A percentile compares a stretch with the other conserved stretches of the same genome.
Evolutionary conservation across 1,140 invertebrate species (phyloP).

Genomic region (Zaprionus nigranus): DNA sequence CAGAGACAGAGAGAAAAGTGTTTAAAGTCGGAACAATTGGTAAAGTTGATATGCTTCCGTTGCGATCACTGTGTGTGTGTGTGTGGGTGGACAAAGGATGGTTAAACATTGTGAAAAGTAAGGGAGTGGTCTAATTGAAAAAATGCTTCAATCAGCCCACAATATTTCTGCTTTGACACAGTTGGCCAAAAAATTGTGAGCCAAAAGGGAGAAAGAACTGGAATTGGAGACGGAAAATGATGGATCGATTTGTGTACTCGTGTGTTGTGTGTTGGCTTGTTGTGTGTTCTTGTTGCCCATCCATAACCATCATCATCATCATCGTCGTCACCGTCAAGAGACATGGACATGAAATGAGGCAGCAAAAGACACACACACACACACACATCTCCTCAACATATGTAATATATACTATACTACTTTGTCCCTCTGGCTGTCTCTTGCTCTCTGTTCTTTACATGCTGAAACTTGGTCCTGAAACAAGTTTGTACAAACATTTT

Average conservation of each 20-base stretch:
- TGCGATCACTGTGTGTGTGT: background rate
- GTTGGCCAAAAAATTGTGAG: background rate
- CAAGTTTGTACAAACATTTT: constrained; percentile 14
- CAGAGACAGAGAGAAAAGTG: constrained; percentile 8
- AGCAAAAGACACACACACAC: constrained; percentile 23
- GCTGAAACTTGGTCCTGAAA: constrained; percentile 31
- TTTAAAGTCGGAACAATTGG: constrained; percentile 31
- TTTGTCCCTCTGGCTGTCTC: background rate
- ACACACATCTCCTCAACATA: background rate
- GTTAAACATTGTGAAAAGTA: too few relatives aligned
- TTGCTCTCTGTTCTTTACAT: constrained; percentile 1
- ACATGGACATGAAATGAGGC: constrained; percentile 17
- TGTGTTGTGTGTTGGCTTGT: constrained; percentile 17
- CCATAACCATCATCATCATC: constrained; percentile 30
- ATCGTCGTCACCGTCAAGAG: constrained; percentile 4
- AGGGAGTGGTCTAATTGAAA: constrained; percentile 31
- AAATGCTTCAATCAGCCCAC: constrained; percentile 28
- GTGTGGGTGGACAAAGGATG: constrained; percentile 4
- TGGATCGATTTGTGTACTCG: constrained; percentile 39
- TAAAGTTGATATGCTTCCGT: constrained; percentile 12
- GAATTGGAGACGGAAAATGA: constrained; percentile 27
- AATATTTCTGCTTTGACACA: constrained; percentile 6
- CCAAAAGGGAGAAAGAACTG: background rate
- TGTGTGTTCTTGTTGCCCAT: constrained; percentile 32
- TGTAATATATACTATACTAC: constrained; percentile 7